Conservation (phyloP, 2,113 vertebrate species). For the Ramphastos sulfuratus region DNA sequence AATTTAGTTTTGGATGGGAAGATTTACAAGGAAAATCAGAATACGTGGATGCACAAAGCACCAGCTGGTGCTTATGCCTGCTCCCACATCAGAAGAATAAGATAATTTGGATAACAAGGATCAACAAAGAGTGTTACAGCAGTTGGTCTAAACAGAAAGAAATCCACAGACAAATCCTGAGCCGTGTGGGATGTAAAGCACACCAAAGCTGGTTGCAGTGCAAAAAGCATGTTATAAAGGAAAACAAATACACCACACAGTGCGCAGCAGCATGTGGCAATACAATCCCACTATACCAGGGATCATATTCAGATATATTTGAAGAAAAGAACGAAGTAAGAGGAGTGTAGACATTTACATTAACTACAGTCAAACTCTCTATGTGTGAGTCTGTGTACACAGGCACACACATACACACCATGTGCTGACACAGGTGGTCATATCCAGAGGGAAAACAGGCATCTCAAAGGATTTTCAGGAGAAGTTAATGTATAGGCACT, state of each 20-base stretch:
- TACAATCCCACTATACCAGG: background rate
- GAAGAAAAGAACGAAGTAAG: background rate
- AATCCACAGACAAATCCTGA: constrained; percentile 35
- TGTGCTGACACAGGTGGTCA: background rate
- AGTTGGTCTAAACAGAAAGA: constrained; percentile 60
- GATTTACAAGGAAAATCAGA: constrained; percentile 68
- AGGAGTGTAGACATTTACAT: background rate
- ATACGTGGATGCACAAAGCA: constrained; percentile 64
- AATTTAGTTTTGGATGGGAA: constrained; percentile 63
- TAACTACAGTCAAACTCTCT: background rate
- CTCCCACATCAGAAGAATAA: constrained; percentile 63
- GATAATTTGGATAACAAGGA: constrained; percentile 68
- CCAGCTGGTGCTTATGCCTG: constrained; percentile 70
- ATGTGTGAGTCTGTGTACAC: background rate
- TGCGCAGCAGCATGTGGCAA: background rate
- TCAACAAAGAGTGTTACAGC: constrained; percentile 63
- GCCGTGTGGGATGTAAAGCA: constrained; percentile 34
- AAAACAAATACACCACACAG: constrained; percentile 46
- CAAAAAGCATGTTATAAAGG: constrained; percentile 10
- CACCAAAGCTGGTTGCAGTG: constrained; percentile 23
- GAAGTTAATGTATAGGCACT: background rate
- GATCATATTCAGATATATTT: background rate
- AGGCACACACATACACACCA: background rate
- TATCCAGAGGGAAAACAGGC: background rate
- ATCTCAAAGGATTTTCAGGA: background rate